These are phyloP conservation scores for Morpho achilles DNA, from an alignment of 2,888 invertebrate genomes.

Conservation along the genomic window DNA sequence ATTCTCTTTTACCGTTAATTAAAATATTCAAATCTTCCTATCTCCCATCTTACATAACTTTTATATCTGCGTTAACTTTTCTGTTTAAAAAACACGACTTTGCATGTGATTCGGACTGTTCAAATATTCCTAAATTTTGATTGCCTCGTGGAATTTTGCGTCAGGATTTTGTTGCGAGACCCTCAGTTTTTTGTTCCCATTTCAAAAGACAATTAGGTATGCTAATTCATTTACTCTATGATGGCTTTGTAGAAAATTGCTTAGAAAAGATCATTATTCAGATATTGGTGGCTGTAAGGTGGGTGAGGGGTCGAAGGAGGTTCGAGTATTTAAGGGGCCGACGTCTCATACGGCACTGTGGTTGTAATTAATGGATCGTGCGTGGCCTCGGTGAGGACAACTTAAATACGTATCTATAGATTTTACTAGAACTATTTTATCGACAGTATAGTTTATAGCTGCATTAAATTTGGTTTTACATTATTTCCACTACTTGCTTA, in stretches of 20 bases:
- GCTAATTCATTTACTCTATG: slow-evolving; percentile 72
- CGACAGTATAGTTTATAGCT: no score
- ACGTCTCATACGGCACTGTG: slow-evolving; percentile 43
- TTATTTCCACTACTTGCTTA: no score
- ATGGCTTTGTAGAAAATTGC: slow-evolving; percentile 54
- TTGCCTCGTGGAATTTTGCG: slow-evolving; percentile 61
- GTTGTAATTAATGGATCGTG: slow-evolving; percentile 52
- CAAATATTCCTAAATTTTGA: slow-evolving; percentile 69
- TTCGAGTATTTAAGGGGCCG: slow-evolving; percentile 34
- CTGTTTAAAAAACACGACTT: slow-evolving; percentile 46
- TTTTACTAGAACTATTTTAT: no score
- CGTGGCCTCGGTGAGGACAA: slow-evolving; percentile 45
- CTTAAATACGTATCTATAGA: slow-evolving; percentile 32
- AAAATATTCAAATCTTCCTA: slow-evolving; percentile 54
- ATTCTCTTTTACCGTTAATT: slow-evolving; percentile 51
- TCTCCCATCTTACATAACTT: slow-evolving; percentile 44
- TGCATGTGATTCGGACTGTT: slow-evolving; percentile 59
- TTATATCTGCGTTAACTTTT: slow-evolving; percentile 51
- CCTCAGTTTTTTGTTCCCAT: slow-evolving; percentile 63
- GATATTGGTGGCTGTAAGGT: slow-evolving; percentile 36
- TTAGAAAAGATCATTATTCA: slow-evolving; percentile 52
- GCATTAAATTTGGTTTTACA: no score
- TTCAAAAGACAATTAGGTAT: slow-evolving; percentile 70
- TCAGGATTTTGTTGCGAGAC: slow-evolving; percentile 49
- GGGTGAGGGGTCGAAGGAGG: slow-evolving; percentile 27